These are phyloP conservation scores for Parnassius orleans DNA, from an alignment of 2,888 invertebrate genomes.

Conservation along the genomic window DNA sequence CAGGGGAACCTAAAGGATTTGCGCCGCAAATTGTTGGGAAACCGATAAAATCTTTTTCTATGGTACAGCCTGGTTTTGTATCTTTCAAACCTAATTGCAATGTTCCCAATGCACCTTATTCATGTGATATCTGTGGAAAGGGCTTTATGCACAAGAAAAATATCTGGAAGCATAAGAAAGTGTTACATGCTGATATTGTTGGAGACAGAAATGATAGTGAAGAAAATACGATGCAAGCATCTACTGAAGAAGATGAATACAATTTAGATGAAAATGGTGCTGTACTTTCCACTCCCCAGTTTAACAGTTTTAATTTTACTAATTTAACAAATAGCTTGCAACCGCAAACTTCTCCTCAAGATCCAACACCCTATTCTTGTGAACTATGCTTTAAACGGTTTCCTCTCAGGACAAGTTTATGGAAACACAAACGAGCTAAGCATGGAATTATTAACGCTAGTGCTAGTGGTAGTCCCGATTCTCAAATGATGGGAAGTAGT, in stretches of 20 bases:
- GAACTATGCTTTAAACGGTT: slow-evolving; percentile 73
- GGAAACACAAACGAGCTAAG: slow-evolving; percentile 77
- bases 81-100: slow-evolving; percentile 64
- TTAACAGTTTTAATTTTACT: slow-evolving; percentile 73
- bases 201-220: slow-evolving; percentile 72
- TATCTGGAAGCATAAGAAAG: slow-evolving; percentile 79
- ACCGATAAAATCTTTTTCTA: slow-evolving; percentile 62
- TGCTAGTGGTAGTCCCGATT: slow-evolving; percentile 44
- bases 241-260: slow-evolving; percentile 75
- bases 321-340: slow-evolving; percentile 54
- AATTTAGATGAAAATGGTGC: slow-evolving; percentile 70
- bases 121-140: slow-evolving; percentile 84
- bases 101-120: slow-evolving; percentile 76
- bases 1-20: slow-evolving; percentile 62
- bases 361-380: slow-evolving; percentile 63
- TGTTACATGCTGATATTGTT: slow-evolving; percentile 72
- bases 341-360: slow-evolving; percentile 44
- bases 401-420: slow-evolving; percentile 69
- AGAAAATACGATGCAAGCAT: slow-evolving; percentile 75
- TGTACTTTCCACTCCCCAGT: slow-evolving; percentile 70
- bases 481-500: slow-evolving; percentile 38
- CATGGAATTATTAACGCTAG: slow-evolving; percentile 68
- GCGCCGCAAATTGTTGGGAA: slow-evolving; percentile 70
- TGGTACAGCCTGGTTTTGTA: slow-evolving; percentile 58
- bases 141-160: slow-evolving; percentile 80